These are phyloP conservation scores for Harpagoxenus sublaevis DNA, from an alignment of 2,888 invertebrate species.

Conservation along the genomic window DNA sequence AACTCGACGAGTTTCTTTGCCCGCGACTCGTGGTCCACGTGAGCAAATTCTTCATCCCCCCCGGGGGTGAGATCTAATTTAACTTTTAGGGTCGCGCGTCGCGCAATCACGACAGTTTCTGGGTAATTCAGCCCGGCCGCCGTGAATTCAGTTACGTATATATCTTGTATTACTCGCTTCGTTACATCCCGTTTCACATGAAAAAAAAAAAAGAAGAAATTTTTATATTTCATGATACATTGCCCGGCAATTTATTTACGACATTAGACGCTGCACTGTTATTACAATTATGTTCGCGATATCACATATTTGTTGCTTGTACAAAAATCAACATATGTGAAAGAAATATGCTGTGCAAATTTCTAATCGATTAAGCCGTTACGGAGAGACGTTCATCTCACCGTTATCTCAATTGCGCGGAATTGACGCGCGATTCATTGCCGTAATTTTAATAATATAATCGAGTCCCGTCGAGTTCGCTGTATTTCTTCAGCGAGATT, in stretches of 20 bases:
- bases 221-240: neutral
- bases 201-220: neutral
- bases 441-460: conserved; percentile 50
- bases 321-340: neutral
- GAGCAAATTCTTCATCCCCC: conserved; percentile 62
- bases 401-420: conserved; percentile 10
- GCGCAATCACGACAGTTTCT: conserved; percentile 61
- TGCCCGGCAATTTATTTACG: neutral
- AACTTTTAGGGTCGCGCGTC: conserved; percentile 69
- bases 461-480: neutral
- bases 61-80: conserved; percentile 72
- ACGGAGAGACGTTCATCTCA: neutral
- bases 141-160: conserved; percentile 41
- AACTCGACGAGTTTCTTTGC: conserved; percentile 68
- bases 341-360: neutral
- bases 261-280: neutral
- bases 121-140: conserved; percentile 40
- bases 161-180: conserved; percentile 30
- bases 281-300: neutral
- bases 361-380: conserved; percentile 25
- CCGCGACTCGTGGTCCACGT: conserved; percentile 49
- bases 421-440: conserved; percentile 36
- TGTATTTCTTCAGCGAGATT: conserved; percentile 39
- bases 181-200: conserved; percentile 10
- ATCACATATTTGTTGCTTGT: neutral